Evolutionary conservation across 2,113 vertebrate genomes (phyloP), one percentile per base, ranked within the genome.

Genomic region (Melanerpes formicivorus): DNA sequence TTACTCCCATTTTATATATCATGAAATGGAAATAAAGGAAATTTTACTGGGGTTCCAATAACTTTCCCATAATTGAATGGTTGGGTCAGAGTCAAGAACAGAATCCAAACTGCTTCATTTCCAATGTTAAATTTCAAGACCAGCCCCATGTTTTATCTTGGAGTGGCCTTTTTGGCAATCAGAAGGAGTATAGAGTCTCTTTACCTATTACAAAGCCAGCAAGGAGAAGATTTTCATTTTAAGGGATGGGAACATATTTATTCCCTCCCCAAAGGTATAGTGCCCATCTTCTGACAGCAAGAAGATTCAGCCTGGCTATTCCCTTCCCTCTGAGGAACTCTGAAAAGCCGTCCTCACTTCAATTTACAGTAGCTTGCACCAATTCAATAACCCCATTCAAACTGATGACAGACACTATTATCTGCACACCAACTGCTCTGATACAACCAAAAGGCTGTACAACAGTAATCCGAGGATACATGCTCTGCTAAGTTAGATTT

Each of bases 31-130:
- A 83, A 67, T 50, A 88, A 72, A 88, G 86, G 86, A 83, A 82
- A 56, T 94, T 84, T 95, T 82, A 82, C 90, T 40, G 46, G 16
- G 30, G 79, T 86, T 90, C 67, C 84, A 94, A 90, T 79, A 95
- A 87, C 71, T 87, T 96, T 75, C 46, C 69, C 70, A 46, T 88
- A 77, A 91, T 76, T 89, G 94, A 89, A 90, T 87, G 87, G 55
- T 92, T 73, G 86, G 63, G 52, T 29, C 81, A 14, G 62, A 93
- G 52, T 74, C 71, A 92, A 67, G 88, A 77, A 84, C 0, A 30
- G 90, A 95, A 88, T 88, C 64, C 67, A 92, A 92, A 93, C 60
- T 42, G 73, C 88, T 93, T 94, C 82, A 82, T 95, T 92, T 89
- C 71, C 87, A 70, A 13, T 0, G 4, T 7, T 48, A 73, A 44